These are phyloP conservation scores for Cydia amplana DNA, from an alignment of 1,140 invertebrate genomes.

Conservation along the genomic window DNA sequence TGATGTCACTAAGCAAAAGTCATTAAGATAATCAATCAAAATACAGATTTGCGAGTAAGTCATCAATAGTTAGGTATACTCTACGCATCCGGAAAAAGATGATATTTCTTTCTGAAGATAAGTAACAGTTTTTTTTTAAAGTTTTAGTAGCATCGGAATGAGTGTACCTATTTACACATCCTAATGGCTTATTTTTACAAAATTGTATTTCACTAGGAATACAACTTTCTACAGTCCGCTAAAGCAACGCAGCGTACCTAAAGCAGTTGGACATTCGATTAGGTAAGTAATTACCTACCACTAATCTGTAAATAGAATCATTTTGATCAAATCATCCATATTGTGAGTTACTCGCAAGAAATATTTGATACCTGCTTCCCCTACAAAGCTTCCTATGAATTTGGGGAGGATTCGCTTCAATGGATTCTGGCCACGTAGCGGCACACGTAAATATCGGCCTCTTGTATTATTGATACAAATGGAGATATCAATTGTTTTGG, in stretches of 20 bases:
- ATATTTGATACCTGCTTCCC: constrained; percentile 30
- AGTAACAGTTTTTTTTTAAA: no score
- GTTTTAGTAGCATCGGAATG: no score
- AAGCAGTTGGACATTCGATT: neutral
- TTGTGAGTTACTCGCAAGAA: constrained; percentile 29
- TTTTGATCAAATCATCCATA: constrained; percentile 24
- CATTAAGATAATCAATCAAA: no score
- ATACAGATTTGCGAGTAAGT: no score
- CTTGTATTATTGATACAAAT: constrained; percentile 78
- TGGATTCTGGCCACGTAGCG: constrained; percentile 70
- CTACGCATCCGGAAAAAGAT: no score
- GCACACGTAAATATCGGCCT: constrained; percentile 71
- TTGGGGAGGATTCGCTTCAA: constrained; percentile 42
- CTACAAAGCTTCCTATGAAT: constrained; percentile 26
- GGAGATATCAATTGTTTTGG: constrained; percentile 78
- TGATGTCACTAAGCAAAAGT: no score
- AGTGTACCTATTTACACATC: no score
- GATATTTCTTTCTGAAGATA: no score
- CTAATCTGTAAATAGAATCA: constrained; percentile 23
- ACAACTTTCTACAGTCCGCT: neutral
- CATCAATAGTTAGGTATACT: no score
- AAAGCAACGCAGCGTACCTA: neutral
- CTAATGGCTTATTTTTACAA: neutral
- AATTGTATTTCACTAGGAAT: neutral
- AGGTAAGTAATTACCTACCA: no score